A percentile compares a stretch with the other conserved stretches of the same genome.
phyloP scores from a whole-genome alignment of 2,888 invertebrate genomes.

The Meghimatium bilineatum region DNA sequence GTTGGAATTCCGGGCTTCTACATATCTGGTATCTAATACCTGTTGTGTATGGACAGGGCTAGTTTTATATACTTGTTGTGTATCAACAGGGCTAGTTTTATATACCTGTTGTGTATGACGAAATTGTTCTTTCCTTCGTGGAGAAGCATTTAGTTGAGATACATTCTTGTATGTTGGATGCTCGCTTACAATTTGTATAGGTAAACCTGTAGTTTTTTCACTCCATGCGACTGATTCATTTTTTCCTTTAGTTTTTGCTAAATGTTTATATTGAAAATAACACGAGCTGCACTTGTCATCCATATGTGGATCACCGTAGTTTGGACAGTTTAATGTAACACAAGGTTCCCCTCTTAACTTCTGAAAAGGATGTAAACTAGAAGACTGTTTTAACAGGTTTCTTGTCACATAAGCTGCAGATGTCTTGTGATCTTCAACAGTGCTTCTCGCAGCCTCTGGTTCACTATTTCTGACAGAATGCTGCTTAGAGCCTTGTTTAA shows the following conservation, averaged over 20 bases:
- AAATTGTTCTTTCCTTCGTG: background rate
- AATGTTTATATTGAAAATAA: constrained; percentile 19
- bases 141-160: too few species aligned
- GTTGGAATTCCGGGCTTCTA: too few species aligned
- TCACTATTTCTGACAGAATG: background rate
- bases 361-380: background rate
- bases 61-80: background rate
- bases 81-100: background rate
- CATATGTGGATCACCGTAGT: constrained; percentile 52
- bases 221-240: background rate
- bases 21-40: background rate
- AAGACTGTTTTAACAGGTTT: background rate
- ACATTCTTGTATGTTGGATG: too few species aligned
- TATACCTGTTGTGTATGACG: background rate
- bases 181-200: background rate
- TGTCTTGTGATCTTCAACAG: background rate
- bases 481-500: constrained; percentile 39
- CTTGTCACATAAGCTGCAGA: too few species aligned
- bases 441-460: background rate
- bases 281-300: constrained; percentile 49
- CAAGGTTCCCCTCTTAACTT: background rate
- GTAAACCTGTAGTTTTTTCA: background rate
- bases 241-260: background rate
- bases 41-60: background rate
- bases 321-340: constrained; percentile 20